Base-by-base conservation (phyloP, 1,140 invertebrate species). In the Vanessa tameamea region DNA sequence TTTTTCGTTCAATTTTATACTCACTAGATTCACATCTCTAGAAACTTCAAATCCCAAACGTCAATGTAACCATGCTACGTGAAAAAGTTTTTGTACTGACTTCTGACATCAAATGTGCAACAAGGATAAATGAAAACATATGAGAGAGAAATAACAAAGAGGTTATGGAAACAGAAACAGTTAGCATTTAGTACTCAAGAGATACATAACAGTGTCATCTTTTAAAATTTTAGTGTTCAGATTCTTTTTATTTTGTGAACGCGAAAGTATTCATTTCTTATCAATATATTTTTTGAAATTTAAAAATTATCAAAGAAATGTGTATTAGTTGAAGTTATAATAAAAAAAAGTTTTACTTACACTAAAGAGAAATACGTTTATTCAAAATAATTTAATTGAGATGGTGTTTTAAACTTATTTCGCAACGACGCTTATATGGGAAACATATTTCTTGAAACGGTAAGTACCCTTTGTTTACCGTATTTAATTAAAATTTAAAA, bases 361-460 rank as follows among this genome's bases (percentile, higher is more conserved):
- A 14, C 6, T 15, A 15, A 43, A 61, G 5, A 31, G 14, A 61
- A 8, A 12, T 12, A 57, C 20, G 55, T 57, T 63, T 63, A 63
- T 50, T 13, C 15, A 61, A 51, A 63, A 63, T 43, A 57, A 51
- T 68, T 61, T 64, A 64, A 16, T 43, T 69, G 55, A 57, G 43
- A 68, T 68, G 53, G 48, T 73, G 61, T 48, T 37, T 48, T 66
- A 31, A 64, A 23, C 43, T 67, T 55, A 47, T 53, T 68, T 64
- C 47, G 61, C 16, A 66, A 76, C 69, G 48, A 64, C 64, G 12
- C 63, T 78, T 83, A 69, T 83, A 83, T 83, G 82, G 82, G 68
- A 80, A 80, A 75, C 73, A 82, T 73, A 72, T 80, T 74, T 69
- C 47, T 31, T 73, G 75, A 71, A 78, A 79, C 78, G 72, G 82